Evolutionary conservation across 2,797 vertebrate species (phyloP), one percentile per base, ranked within the genome.

Genomic region (Melanotaenia parkinsoni): DNA sequence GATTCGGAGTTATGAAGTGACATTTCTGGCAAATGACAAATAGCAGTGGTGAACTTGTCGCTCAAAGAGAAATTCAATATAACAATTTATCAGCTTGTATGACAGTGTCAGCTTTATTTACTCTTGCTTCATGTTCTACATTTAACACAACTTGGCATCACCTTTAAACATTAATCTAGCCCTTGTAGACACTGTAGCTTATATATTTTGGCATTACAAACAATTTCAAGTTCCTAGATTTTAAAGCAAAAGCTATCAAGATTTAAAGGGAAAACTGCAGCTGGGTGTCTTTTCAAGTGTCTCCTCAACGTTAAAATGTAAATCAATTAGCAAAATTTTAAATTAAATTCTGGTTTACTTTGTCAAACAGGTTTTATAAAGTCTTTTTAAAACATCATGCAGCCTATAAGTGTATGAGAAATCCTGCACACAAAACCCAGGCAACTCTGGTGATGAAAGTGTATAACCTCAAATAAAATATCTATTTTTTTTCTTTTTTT

Each of bases 11-110:
- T 70, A 72, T 68, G 73, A 61, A 76, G 70, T 60, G 45, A 64
- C 76, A 80, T 63, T 72, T 81, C 66, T 72, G 65, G 78, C 71
- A 72, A 86, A 75, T 73, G 70, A 77, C 56, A 69, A 73, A 85
- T 72, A 72, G 63, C 58, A 35, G 76, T 78, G 62, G 62, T 63
- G 64, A 82, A 72, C 43, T 70, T 67, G 67, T 68, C 4, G 13
- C 72, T 60, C 40, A 57, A 70, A 73, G 50, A 69, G 83, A 76
- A 58, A 81, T 63, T 63, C 57, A 63, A 45, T 37, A 11, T 10
- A 50, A 58, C 81, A 73, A 61, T 91, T 88, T 86, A 85, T 89
- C 83, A 82, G 76, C 76, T 72, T 89, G 86, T 92, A 61, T 87
- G 90, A 87, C 89, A 83, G 24, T 33, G 77, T 89, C 86, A 65